Conservation (phyloP, 2,888 invertebrate genomes). For the Tetranychus piercei region DNA sequence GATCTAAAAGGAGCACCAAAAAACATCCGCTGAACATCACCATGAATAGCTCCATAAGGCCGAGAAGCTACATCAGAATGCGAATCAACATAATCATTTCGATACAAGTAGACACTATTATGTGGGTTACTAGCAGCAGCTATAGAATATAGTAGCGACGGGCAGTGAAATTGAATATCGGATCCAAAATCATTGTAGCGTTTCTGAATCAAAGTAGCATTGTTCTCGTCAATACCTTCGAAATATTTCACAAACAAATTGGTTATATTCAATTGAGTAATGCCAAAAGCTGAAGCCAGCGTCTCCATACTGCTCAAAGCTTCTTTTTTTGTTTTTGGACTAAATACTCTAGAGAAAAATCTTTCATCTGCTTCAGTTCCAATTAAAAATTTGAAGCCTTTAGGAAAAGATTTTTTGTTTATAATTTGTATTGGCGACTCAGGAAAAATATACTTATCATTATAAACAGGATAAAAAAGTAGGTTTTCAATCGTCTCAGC, state of each 20-base stretch:
- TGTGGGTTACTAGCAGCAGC: neutral
- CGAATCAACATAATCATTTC: neutral
- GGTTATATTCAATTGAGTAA: neutral
- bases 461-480: neutral
- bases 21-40: neutral
- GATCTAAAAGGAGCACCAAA: neutral
- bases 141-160: neutral
- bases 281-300: neutral
- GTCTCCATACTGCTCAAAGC: neutral
- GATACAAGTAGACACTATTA: neutral
- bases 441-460: neutral
- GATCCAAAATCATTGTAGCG: neutral
- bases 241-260: neutral
- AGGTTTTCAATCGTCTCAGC: neutral
- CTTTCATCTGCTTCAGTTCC: neutral
- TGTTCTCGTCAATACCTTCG: neutral
- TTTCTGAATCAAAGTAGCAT: neutral
- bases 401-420: neutral
- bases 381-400: neutral
- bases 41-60: neutral
- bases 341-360: neutral
- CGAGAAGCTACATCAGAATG: neutral
- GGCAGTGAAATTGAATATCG: neutral
- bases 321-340: neutral
- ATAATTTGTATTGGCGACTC: neutral